Evolutionary conservation across 2,797 vertebrate genomes (phyloP).

Genomic region (Huso huso): DNA sequence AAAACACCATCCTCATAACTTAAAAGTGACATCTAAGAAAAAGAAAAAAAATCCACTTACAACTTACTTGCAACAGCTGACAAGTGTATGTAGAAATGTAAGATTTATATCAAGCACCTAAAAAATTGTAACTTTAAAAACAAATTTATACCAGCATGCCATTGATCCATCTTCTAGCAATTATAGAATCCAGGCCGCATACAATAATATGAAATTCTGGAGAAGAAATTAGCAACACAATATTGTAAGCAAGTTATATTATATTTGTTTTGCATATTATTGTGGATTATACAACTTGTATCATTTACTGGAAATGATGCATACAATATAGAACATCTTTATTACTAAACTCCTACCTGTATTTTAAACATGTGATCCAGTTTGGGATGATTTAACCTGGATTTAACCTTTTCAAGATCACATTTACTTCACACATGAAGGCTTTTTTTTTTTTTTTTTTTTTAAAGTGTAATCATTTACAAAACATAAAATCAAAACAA

Average conservation of each 20-base stretch:
- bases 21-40: conserved; percentile 79
- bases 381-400: no score
- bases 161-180: conserved; percentile 95
- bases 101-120: background rate
- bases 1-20: conserved; percentile 81
- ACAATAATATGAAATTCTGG: conserved; percentile 95
- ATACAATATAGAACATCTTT: background rate
- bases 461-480: background rate
- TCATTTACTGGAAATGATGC: conserved; percentile 2
- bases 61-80: background rate
- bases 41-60: background rate
- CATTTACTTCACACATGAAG: no score
- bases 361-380: no score
- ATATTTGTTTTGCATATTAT: no score
- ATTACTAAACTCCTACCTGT: no score
- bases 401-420: no score
- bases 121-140: background rate
- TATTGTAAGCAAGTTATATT: no score
- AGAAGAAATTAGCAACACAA: conserved; percentile 11
- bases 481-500: background rate
- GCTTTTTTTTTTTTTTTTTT: no score
- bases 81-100: background rate
- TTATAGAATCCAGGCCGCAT: conserved; percentile 92
- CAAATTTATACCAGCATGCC: conserved; percentile 82
- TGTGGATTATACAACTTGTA: no score